A percentile compares a stretch with the other conserved stretches of the same genome.
phyloP scores from a whole-genome alignment of 2,113 vertebrate species.

The Eulacestoma nigropectus region DNA sequence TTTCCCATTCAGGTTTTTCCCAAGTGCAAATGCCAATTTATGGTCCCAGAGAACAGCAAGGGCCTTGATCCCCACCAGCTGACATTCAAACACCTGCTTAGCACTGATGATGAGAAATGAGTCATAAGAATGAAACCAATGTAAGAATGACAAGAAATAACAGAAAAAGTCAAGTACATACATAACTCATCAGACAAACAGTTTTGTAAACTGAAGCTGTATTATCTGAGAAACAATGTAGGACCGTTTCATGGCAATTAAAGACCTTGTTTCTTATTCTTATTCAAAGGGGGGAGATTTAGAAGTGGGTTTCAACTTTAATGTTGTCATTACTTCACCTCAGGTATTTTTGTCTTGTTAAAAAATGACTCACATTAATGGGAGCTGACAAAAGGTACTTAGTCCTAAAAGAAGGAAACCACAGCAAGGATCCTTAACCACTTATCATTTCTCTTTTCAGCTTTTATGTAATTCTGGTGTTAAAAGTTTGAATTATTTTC shows the following conservation, averaged over 20 bases:
- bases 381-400: not conserved
- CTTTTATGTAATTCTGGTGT: rapidly evolving
- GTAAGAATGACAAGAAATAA: not conserved
- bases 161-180: not conserved
- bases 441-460: not conserved
- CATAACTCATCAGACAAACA: not conserved
- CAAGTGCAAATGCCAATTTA: not conserved
- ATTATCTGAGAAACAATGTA: not conserved
- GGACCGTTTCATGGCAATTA: not conserved
- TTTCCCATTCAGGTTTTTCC: not conserved
- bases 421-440: not conserved
- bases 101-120: not conserved
- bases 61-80: not conserved
- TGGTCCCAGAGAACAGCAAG: not conserved
- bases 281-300: not conserved
- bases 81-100: not conserved
- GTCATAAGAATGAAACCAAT: not conserved
- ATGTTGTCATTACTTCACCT: not conserved
- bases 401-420: not conserved
- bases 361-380: not conserved
- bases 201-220: not conserved
- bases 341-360: not conserved
- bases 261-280: not conserved
- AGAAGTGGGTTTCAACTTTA: not conserved
- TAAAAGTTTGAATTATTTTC: not conserved